These are phyloP conservation scores for Alouatta palliata DNA, from an alignment of 2,113 vertebrate species.

Conservation along the genomic window DNA sequence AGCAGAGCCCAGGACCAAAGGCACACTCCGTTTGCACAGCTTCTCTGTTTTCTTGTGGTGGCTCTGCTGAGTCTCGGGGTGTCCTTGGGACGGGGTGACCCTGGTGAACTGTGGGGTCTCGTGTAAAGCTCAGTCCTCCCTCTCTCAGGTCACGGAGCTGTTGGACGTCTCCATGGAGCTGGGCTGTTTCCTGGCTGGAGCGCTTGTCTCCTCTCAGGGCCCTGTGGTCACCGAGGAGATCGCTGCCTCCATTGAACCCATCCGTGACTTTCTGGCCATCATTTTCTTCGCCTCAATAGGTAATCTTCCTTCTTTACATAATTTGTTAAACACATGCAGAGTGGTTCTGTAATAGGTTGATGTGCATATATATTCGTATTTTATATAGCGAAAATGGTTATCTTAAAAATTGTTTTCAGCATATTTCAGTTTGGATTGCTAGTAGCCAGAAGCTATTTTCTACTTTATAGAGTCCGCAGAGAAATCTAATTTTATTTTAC, in stretches of 20 bases:
- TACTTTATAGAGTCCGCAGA: not conserved
- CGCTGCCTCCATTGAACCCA: constrained; percentile 92
- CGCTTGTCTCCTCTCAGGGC: constrained; percentile 95
- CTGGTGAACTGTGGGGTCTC: not conserved
- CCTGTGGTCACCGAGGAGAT: constrained; percentile 94
- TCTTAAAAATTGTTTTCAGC: not conserved
- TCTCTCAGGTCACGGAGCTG: constrained; percentile 92
- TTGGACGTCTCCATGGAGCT: constrained; percentile 97
- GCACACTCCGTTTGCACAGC: too few species aligned
- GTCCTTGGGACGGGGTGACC: not conserved
- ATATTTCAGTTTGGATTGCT: not conserved
- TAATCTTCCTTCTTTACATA: constrained; percentile 76
- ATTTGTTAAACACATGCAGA: not conserved
- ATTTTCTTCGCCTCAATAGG: constrained; percentile 99
- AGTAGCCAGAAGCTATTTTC: not conserved
- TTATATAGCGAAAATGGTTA: not conserved
- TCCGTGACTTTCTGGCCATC: constrained; percentile 97
- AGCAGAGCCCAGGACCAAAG: too few species aligned
- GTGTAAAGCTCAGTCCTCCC: not conserved
- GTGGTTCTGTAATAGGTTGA: not conserved
- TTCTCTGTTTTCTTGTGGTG: not conserved
- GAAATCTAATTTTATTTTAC: not conserved
- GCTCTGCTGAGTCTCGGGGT: not conserved
- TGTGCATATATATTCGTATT: not conserved
- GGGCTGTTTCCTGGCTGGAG: constrained; percentile 97